phyloP scores from a whole-genome alignment of 2,113 vertebrate species.

The Pomatorhinus ruficollis region DNA sequence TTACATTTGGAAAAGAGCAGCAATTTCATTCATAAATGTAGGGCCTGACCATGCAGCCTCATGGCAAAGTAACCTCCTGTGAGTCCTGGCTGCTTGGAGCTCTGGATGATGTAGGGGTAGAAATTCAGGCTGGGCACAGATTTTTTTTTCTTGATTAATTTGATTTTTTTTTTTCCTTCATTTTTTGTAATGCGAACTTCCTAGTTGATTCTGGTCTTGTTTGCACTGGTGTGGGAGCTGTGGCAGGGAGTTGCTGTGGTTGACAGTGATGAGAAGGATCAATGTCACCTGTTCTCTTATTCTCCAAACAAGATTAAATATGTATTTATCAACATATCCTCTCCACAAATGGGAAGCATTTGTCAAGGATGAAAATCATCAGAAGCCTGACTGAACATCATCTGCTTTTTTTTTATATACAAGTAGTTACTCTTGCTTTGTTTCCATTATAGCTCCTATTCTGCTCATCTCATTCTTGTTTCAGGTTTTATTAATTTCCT shows the following conservation, averaged over 20 bases:
- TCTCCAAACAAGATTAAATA: background rate
- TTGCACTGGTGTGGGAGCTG: background rate
- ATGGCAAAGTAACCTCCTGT: background rate
- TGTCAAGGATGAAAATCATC: background rate
- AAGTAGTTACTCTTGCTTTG: background rate
- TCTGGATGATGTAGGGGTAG: background rate
- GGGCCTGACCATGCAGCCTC: background rate
- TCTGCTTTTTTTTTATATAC: background rate
- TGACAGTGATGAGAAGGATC: background rate
- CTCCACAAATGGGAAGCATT: background rate
- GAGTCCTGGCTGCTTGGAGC: background rate
- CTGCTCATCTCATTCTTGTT: background rate
- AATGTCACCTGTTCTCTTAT: background rate
- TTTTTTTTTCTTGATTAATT: background rate
- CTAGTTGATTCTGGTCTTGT: background rate
- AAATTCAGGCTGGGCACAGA: background rate
- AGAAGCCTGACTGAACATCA: background rate
- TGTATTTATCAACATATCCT: background rate
- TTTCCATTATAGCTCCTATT: background rate
- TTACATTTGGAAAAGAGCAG: background rate
- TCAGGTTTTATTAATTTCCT: background rate
- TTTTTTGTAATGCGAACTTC: background rate
- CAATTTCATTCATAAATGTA: slow-evolving; percentile 38
- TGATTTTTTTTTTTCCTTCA: too few relatives aligned
- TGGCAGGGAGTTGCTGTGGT: background rate